These are phyloP conservation scores for Brachionus paranguensis DNA, from an alignment of 1,140 invertebrate species.

Conservation along the genomic window DNA sequence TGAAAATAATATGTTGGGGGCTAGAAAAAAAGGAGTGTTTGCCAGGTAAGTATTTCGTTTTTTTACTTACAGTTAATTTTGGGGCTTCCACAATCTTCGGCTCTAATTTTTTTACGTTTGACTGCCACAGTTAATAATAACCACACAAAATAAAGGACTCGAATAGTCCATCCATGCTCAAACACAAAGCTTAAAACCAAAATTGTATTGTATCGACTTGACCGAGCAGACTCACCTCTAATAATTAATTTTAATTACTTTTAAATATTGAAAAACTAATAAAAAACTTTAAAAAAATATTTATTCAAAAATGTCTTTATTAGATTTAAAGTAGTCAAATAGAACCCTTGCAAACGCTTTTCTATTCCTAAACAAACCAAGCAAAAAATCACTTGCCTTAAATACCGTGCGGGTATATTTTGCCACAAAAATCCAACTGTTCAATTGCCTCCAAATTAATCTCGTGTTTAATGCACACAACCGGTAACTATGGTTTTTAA, in stretches of 20 bases:
- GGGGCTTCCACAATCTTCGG: no score
- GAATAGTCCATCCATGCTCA: background rate
- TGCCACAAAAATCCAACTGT: background rate
- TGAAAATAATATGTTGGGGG: no score
- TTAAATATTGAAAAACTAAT: background rate
- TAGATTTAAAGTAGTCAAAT: background rate
- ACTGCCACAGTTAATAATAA: background rate
- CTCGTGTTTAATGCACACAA: background rate
- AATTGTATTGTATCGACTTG: background rate
- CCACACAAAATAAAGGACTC: background rate
- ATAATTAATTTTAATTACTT: background rate
- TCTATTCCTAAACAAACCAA: background rate
- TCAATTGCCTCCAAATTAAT: background rate
- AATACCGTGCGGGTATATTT: background rate
- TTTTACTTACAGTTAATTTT: no score
- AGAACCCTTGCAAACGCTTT: background rate
- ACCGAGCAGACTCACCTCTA: no score
- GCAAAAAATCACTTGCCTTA: background rate
- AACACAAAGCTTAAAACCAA: background rate
- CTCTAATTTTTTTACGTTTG: no score
- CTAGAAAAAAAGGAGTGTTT: no score
- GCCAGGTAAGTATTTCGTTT: no score
- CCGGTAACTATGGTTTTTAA: background rate
- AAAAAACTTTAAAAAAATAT: no score
- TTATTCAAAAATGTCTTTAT: background rate